Evolutionary conservation across 2,113 vertebrate species (phyloP), one percentile per base, ranked within the genome.

Genomic region (Pipa parva): DNA sequence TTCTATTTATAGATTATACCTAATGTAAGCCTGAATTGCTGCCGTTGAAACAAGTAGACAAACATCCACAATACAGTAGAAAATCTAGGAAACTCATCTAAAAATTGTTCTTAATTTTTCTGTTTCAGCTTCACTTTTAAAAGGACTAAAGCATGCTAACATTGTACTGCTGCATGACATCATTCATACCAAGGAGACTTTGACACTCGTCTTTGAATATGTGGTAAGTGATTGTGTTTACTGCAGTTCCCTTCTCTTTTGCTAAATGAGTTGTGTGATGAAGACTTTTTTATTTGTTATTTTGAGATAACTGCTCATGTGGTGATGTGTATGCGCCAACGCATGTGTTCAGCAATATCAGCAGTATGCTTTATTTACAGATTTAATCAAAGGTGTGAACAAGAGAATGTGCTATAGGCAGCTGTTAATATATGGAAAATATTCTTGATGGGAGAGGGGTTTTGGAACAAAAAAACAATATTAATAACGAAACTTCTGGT

Each of bases 161-260:
- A 98, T 98, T 13, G 96, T 98, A 72, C 88, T 98, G 73, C 95
- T 98, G 74, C 96, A 98, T 81, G 95, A 98, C 79, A 98, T 98
- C 87, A 98, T 98, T 81, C 96, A 98, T 78, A 98, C 96, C 71
- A 97, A 97, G 90, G 96, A 98, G 75, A 97, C 95, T 0, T 83
- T 98, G 85, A 98, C 94, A 6, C 92, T 98, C 73, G 96, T 98
- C 72, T 98, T 98, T 73, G 96, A 98, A 75, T 98, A 98, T 76
- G 95, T 98, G 95, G 96, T 98, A 81, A 97, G 95, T 92, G 74
- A 74, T 73, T 28, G 46, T 18, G 27, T 63, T 18, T 18, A 7
- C 1, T 42, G 39, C 5, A 42, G n/a, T n/a, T n/a, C n/a, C n/a
- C n/a, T n/a, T 31, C 29, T 6, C 10, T 31, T 31, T 31, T 10